These are phyloP conservation scores for Dendrocopos noguchii DNA, from an alignment of 2,113 vertebrate species.

Conservation along the genomic window DNA sequence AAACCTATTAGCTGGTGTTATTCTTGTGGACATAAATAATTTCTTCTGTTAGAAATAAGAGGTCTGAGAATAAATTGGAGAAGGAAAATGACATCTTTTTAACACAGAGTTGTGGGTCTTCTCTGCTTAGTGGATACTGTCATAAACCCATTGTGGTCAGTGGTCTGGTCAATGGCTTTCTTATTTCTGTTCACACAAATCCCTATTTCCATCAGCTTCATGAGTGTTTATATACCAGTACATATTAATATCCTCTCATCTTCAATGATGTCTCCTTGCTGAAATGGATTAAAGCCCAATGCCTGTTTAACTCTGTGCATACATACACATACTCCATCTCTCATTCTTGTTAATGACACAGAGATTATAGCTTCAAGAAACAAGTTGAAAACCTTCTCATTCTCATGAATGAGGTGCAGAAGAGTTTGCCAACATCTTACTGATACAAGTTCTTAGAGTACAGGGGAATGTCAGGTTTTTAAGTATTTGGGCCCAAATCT, in stretches of 20 bases:
- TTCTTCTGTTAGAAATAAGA: background rate
- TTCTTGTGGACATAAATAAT: slow-evolving; percentile 1
- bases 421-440: background rate
- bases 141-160: slow-evolving; percentile 15
- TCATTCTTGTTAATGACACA: background rate
- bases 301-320: background rate
- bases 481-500: background rate
- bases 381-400: background rate
- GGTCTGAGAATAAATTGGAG: background rate
- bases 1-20: slow-evolving; percentile 22
- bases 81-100: slow-evolving; percentile 19
- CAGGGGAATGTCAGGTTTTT: background rate
- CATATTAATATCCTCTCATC: background rate
- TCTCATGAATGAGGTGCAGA: background rate
- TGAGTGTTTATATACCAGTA: background rate
- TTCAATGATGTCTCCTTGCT: background rate
- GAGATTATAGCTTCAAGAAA: background rate
- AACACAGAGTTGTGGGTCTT: background rate
- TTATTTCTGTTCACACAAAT: slow-evolving; percentile 3
- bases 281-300: background rate
- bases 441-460: background rate
- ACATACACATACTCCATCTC: background rate
- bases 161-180: slow-evolving; percentile 17
- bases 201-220: background rate
- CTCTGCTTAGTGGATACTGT: background rate